A percentile compares a stretch with the other conserved stretches of the same genome.
phyloP scores from a whole-genome alignment of 2,797 vertebrate species.

The Tokudaia muenninki region DNA sequence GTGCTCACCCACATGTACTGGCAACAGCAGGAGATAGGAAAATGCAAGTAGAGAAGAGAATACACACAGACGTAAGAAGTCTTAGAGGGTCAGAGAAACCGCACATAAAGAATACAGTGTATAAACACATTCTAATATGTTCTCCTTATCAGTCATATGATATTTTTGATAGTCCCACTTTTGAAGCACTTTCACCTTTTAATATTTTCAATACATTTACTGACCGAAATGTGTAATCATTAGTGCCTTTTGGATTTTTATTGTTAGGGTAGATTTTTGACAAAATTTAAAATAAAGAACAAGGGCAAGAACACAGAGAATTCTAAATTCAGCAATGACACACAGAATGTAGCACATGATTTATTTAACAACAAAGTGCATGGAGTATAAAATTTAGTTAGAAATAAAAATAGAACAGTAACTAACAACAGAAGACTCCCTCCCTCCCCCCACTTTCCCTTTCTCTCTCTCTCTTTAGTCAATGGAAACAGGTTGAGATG shows the following conservation, averaged over 20 bases:
- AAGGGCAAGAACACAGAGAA: neutral
- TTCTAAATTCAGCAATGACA: neutral
- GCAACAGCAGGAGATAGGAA: neutral
- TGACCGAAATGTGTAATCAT: neutral
- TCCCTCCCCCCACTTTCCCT: neutral
- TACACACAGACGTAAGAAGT: neutral
- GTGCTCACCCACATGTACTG: neutral
- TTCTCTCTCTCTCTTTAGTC: slow-evolving; percentile 18
- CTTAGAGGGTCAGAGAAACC: neutral
- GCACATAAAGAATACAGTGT: neutral
- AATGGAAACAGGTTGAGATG: slow-evolving; percentile 47
- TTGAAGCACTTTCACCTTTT: neutral
- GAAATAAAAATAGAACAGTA: neutral
- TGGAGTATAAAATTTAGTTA: neutral
- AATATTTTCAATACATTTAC: neutral
- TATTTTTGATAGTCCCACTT: neutral
- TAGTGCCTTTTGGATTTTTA: neutral
- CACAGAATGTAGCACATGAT: neutral
- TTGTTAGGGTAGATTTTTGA: neutral
- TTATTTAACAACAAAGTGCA: slow-evolving; percentile 9
- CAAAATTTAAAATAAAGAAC: neutral
- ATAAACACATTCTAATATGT: neutral
- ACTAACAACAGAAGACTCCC: neutral
- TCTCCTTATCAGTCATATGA: neutral
- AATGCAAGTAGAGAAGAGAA: neutral